Percentiles rank a stretch among this genome's conserved stretches.
Evolutionary conservation across 2,113 vertebrate genomes (phyloP).

Genomic region (Neofelis nebulosa): DNA sequence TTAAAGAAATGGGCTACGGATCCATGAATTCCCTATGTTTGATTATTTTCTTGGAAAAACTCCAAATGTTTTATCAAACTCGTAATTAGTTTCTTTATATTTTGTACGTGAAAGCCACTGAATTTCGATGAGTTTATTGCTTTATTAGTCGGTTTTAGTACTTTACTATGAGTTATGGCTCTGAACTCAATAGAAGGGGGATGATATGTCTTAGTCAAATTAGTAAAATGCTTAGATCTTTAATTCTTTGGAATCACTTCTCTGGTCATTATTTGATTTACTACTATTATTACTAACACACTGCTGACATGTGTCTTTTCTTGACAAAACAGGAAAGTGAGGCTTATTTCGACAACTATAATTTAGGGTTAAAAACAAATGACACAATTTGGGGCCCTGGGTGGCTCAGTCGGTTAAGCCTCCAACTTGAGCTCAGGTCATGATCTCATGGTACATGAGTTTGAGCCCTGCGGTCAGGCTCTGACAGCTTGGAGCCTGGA

Average conservation of each 20-base stretch:
- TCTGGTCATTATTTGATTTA: slow-evolving; percentile 34
- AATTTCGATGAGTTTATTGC: slow-evolving; percentile 14
- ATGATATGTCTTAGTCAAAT: slow-evolving; percentile 41
- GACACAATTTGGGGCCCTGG: background rate
- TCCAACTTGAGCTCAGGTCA: too few species aligned
- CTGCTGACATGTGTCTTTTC: background rate
- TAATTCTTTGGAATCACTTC: slow-evolving; percentile 26
- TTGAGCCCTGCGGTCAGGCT: too few species aligned
- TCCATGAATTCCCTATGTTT: background rate
- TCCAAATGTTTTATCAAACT: slow-evolving; percentile 6
- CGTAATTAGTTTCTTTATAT: background rate
- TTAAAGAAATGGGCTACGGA: background rate
- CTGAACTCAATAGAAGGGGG: background rate
- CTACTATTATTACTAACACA: background rate
- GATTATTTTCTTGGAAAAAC: slow-evolving; percentile 37
- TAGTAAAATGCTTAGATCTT: slow-evolving; percentile 27
- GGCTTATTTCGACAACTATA: background rate
- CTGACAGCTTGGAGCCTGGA: too few species aligned
- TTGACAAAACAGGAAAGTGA: background rate
- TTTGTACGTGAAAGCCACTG: background rate
- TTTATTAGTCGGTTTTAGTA: background rate
- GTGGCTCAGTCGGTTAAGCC: too few species aligned
- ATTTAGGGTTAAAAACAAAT: slow-evolving; percentile 42
- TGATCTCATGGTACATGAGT: too few species aligned
- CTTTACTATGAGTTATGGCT: background rate